These are phyloP conservation scores for Carassius gibelio DNA, from an alignment of 2,113 vertebrate genomes.

Conservation along the genomic window DNA sequence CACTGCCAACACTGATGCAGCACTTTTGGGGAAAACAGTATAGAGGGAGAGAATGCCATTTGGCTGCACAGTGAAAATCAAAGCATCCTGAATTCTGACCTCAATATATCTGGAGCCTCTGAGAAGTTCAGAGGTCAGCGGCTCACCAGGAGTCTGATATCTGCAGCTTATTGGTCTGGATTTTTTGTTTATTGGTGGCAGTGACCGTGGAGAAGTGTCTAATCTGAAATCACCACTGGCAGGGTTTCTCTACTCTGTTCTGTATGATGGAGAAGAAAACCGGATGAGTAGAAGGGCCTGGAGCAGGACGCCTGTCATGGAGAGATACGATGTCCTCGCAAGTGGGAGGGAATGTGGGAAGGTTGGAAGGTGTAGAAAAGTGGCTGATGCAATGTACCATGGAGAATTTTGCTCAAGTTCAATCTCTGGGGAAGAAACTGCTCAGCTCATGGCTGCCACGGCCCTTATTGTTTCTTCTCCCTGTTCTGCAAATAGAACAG, in stretches of 20 bases:
- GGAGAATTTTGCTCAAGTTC: neutral
- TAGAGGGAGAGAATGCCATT: neutral
- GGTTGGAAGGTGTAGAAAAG: neutral
- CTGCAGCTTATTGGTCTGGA: neutral
- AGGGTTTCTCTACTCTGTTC: neutral
- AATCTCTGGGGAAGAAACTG: constrained; percentile 1
- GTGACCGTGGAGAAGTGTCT: constrained; percentile 1
- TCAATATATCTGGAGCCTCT: neutral
- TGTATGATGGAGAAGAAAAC: neutral
- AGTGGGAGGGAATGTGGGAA: neutral
- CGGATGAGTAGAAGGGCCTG: constrained; percentile 9
- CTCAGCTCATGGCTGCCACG: constrained; percentile 1
- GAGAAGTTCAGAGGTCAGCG: neutral
- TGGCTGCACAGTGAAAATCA: neutral
- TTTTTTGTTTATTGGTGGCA: neutral
- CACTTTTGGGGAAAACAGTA: constrained; percentile 57
- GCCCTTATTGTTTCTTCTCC: neutral
- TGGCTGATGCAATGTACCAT: constrained; percentile 15
- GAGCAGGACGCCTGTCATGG: constrained; percentile 41
- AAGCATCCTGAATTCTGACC: neutral
- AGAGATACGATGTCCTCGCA: constrained; percentile 25
- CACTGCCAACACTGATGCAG: constrained; percentile 61
- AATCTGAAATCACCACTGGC: constrained; percentile 17
- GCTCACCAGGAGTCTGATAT: neutral
- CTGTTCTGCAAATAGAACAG: constrained; percentile 14